phyloP scores from a whole-genome alignment of 2,888 invertebrate genomes.

The Amphiduros pacificus region DNA sequence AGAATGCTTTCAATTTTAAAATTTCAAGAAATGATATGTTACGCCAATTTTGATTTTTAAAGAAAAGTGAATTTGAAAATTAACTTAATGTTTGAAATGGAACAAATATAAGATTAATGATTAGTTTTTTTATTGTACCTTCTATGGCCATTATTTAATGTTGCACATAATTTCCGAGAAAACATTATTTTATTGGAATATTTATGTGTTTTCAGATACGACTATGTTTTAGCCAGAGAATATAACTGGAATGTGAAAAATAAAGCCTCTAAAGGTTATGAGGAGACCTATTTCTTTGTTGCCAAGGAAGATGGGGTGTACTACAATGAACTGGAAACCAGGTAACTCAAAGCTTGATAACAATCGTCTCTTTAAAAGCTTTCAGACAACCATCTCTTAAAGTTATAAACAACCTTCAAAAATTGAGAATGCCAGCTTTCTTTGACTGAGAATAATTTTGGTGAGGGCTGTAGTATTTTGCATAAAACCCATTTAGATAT shows the following conservation, averaged over 20 bases:
- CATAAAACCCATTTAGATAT: too few species aligned
- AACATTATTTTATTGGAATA: too few species aligned
- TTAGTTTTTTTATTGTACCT: too few species aligned
- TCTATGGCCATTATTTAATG: too few species aligned
- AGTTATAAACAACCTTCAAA: neutral
- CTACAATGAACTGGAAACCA: slow-evolving; percentile 92
- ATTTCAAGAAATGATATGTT: too few species aligned
- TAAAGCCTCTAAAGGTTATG: slow-evolving; percentile 90
- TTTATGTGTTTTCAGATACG: slow-evolving; percentile 67
- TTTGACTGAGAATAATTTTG: neutral
- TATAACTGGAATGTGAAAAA: slow-evolving; percentile 99
- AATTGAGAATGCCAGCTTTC: neutral
- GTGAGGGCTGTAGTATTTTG: neutral
- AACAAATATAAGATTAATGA: too few species aligned
- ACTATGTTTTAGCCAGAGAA: slow-evolving; percentile 95
- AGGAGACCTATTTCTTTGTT: slow-evolving; percentile 96
- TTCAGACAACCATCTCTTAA: too few species aligned
- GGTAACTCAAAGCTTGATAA: slow-evolving; percentile 47
- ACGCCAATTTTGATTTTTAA: too few species aligned
- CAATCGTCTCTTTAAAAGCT: slow-evolving; percentile 10
- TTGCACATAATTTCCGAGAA: too few species aligned
- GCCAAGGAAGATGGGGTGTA: slow-evolving; percentile 87
- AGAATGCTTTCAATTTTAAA: too few species aligned
- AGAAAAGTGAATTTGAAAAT: too few species aligned
- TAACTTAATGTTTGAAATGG: too few species aligned